Evolutionary conservation across 2,888 invertebrate species (phyloP), one percentile per base, ranked within the genome.

Genomic region (Plagodis dolabraria): DNA sequence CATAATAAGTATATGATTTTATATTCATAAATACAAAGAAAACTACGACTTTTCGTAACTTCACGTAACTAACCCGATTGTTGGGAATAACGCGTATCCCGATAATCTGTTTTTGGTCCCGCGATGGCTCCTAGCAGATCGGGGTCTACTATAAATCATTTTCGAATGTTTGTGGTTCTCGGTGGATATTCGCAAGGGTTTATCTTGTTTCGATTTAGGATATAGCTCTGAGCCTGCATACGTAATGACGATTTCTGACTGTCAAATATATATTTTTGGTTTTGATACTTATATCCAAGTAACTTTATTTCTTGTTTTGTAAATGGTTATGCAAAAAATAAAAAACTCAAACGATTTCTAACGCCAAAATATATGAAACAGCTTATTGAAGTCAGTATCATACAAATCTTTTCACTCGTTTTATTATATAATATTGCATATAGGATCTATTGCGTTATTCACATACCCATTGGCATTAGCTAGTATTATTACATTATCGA

Each of bases 41-140:
- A 50, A 47, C 38, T 50, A 53, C 34, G 49, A 33, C 6, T 51
- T n/a, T 62, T 47, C 48, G 45, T 60, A 55, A 52, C 51, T 60
- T 40, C 47, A 52, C 57, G 74, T 72, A 70, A 69, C 76, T 40
- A 79, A 83, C 79, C 75, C 81, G 83, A 85, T 86, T 83, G 83
- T 81, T 77, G 80, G 79, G 65, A 80, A 83, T 83, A 84, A 83
- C 84, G 79, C 79, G 86, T 82, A 84, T 85, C 84, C 79, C 81
- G 83, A 87, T 90, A 89, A 89, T 87, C 87, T 89, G 86, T 89
- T 89, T 87, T 88, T 86, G 82, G 79, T 74, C 81, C 75, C 80
- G 74, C 81, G 76, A 82, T 85, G 80, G 83, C 81, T 82, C 79
- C 80, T 73, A 83, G 83, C 87, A 85, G 85, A 89, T 86, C 84